Evolutionary conservation across 2,797 vertebrate species (phyloP), one percentile per base, ranked within the genome.

Genomic region (Pangasius mekongensis): DNA sequence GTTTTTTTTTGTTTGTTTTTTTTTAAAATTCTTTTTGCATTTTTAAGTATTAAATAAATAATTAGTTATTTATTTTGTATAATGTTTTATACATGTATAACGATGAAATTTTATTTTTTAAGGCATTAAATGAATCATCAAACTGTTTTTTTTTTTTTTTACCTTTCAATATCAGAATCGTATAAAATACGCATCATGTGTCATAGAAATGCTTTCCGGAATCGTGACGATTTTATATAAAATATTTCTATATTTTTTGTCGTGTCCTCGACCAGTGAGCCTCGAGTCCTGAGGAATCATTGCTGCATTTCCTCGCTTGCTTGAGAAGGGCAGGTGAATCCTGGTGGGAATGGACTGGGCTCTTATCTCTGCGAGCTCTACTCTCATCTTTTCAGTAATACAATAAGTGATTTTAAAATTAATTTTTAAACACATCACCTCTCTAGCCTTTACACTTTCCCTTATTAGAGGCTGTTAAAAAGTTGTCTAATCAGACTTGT

Each of bases 381-480:
- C 74, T 85, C 76, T 76, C 86, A 58, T 67, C 47, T 56, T 43
- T 89, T 56, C 67, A 83, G 11, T 77, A 73, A 86, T 77, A 30
- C 47, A 58, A 54, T 86, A 67, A 89, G 83, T 86, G 71, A 77
- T 84, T 86, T 84, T 77, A 89, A 83, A 86, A 83, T 86, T 0
- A 81, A 66, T 89, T 89, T 89, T 89, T 89, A 86, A 89, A 82
- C 82, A 58, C 71, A 39, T 66, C 81, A n/a, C 1, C 60, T n/a
- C 60, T 64, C 54, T 18, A 3, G 69, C 81, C 39, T 73, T 33
- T 67, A 64, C 43, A 43, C 24, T 47, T 56, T 33, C 13, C 14
- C 27, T 39, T 76, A 33, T 4, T 33, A 14, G 6, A 87, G 24
- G 22, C 30, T 58, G 20, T 84, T 88, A 84, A 84, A 84, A 84